A percentile compares a stretch with the other conserved stretches of the same genome.
phyloP scores from a whole-genome alignment of 2,797 vertebrate genomes.

The Menidia menidia region DNA sequence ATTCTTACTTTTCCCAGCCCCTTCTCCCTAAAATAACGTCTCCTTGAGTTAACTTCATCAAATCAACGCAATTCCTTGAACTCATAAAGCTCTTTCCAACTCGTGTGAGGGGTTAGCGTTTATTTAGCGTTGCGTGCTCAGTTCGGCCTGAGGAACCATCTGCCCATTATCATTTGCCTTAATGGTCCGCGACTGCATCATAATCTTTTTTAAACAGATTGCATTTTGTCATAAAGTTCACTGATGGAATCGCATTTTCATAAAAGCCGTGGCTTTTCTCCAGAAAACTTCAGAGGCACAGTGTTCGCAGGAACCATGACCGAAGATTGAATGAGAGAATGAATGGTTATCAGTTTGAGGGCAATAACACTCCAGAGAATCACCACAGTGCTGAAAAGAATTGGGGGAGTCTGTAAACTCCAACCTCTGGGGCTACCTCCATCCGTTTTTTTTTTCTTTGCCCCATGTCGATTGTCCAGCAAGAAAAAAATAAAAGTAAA shows the following conservation, averaged over 20 bases:
- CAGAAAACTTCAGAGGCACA: constrained; percentile 29
- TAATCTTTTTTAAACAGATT: constrained; percentile 79
- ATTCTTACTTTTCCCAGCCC: background rate
- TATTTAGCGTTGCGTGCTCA: constrained; percentile 69
- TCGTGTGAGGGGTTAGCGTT: constrained; percentile 44
- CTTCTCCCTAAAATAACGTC: background rate
- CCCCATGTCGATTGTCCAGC: too few species aligned
- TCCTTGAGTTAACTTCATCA: background rate
- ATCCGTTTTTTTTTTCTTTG: too few species aligned
- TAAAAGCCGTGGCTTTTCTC: constrained; percentile 30
- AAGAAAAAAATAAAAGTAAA: too few species aligned
- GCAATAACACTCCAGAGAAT: too few species aligned
- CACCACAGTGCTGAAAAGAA: too few species aligned
- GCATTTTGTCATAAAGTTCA: constrained; percentile 54
- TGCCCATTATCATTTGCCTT: constrained; percentile 77
- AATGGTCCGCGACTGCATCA: constrained; percentile 68
- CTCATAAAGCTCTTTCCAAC: constrained; percentile 27
- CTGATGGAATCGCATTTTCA: constrained; percentile 33
- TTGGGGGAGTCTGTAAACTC: too few species aligned
- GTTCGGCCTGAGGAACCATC: constrained; percentile 74
- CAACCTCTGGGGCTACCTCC: too few species aligned
- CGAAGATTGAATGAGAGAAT: too few species aligned
- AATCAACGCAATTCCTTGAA: constrained; percentile 33
- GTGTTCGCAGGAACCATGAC: too few species aligned
- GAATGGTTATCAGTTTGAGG: too few species aligned